A percentile compares a stretch with the other conserved stretches of the same genome.
These are phyloP conservation scores for Calephelis perditalis DNA, from an alignment of 2,888 invertebrate species.

Conservation along the genomic window DNA sequence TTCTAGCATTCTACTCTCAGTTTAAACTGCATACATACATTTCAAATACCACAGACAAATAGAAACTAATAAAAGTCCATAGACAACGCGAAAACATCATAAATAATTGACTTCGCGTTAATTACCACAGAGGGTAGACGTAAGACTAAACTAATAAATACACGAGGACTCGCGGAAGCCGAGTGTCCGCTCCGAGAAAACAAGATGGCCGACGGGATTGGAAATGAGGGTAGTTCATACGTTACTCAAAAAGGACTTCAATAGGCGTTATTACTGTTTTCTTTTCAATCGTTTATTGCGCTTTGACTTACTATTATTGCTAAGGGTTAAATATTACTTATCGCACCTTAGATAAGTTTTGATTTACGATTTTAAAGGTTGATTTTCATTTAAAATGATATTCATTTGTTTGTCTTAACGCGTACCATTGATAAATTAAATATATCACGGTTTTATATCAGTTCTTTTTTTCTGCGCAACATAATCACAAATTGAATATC, in stretches of 20 bases:
- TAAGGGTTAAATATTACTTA: no score
- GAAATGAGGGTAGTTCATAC: constrained; percentile 2
- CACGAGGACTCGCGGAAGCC: constrained; percentile 32
- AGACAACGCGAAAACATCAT: constrained; percentile 26
- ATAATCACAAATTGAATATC: constrained; percentile 12
- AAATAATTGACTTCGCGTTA: constrained; percentile 29
- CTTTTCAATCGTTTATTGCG: background rate
- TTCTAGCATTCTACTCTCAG: background rate
- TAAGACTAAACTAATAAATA: constrained; percentile 52
- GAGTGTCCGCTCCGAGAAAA: constrained; percentile 29
- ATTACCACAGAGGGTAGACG: constrained; percentile 33
- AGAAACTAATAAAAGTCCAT: constrained; percentile 26
- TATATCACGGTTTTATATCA: no score
- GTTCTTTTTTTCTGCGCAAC: no score
- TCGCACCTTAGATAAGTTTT: no score
- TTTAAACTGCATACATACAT: constrained; percentile 14
- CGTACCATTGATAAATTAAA: no score
- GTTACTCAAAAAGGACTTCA: background rate
- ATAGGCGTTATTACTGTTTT: background rate
- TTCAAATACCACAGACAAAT: constrained; percentile 19
- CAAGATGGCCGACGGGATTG: constrained; percentile 31
- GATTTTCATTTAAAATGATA: no score
- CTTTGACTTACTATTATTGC: no score
- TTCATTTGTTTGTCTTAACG: no score
- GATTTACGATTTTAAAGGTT: no score